These are phyloP conservation scores for Papilio machaon DNA, from an alignment of 1,140 invertebrate genomes.

Conservation along the genomic window DNA sequence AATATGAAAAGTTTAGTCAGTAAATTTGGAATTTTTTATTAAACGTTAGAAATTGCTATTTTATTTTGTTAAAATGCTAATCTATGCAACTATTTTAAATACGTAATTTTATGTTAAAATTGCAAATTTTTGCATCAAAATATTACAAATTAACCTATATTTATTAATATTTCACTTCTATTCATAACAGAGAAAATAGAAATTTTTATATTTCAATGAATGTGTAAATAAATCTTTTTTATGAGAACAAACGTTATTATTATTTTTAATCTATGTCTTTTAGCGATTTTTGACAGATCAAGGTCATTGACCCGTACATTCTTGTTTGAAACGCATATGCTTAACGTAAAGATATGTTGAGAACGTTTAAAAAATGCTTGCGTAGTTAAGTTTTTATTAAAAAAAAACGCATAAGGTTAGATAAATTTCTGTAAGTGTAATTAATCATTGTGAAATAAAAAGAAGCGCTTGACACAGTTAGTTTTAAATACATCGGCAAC, in stretches of 20 bases:
- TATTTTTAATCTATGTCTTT: neutral
- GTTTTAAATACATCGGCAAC: neutral
- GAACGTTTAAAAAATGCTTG: neutral
- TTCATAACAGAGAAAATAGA: neutral
- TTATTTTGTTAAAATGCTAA: conserved; percentile 2
- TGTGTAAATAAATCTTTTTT: neutral
- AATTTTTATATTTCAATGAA: neutral
- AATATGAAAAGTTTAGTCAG: neutral
- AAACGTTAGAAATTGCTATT: neutral
- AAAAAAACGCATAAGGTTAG: neutral
- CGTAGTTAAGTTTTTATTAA: neutral
- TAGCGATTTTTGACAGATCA: neutral
- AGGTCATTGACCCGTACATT: neutral
- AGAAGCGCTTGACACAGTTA: conserved; percentile 30
- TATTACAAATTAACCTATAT: neutral
- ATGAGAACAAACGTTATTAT: neutral
- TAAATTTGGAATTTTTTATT: neutral
- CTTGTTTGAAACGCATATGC: neutral
- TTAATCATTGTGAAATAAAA: conserved; percentile 17
- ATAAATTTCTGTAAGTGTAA: neutral
- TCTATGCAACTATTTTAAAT: neutral
- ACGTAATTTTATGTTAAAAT: neutral
- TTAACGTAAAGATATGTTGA: too few species aligned
- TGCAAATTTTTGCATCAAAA: neutral
- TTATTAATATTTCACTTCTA: neutral